phyloP scores from a whole-genome alignment of 1,140 invertebrate genomes.

The Rhopalosiphum maidis region DNA sequence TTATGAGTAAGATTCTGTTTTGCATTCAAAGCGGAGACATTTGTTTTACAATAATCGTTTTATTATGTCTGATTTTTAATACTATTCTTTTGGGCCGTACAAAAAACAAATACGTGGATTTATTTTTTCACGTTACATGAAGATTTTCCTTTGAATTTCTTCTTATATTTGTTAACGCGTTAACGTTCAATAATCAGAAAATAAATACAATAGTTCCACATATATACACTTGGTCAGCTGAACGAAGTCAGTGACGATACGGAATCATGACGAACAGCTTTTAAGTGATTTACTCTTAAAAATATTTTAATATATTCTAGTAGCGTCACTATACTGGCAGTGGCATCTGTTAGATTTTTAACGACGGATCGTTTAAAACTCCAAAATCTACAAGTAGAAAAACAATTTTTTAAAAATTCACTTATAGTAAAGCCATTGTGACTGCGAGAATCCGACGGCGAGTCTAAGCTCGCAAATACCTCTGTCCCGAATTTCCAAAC shows the following conservation, averaged over 20 bases:
- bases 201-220: background rate
- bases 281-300: background rate
- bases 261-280: background rate
- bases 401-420: no score
- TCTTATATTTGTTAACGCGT: background rate
- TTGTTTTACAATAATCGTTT: background rate
- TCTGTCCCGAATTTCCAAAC: no score
- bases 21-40: background rate
- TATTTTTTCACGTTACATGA: background rate
- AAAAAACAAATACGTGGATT: background rate
- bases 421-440: no score
- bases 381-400: background rate
- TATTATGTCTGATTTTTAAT: background rate
- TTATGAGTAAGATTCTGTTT: background rate
- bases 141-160: background rate
- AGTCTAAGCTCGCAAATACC: no score
- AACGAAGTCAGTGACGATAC: background rate
- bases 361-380: background rate
- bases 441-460: background rate
- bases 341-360: background rate
- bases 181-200: background rate
- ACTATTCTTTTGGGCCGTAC: background rate
- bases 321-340: background rate
- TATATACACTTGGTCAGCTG: background rate
- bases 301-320: background rate